Conservation (phyloP, 2,113 vertebrate species). For the Candoia aspera region DNA sequence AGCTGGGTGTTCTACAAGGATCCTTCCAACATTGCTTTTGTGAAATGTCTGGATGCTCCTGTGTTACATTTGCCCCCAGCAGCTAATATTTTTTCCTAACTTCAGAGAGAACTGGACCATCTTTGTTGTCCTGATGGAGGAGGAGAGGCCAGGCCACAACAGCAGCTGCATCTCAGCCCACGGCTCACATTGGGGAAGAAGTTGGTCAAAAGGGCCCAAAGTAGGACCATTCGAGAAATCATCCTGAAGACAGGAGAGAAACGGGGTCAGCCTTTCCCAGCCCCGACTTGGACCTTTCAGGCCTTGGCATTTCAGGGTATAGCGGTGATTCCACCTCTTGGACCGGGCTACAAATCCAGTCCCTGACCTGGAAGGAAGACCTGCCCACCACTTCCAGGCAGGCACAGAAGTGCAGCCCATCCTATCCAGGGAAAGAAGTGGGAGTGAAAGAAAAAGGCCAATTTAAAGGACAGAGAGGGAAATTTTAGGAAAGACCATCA, state of each 20-base stretch:
- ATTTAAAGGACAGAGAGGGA: too few species aligned
- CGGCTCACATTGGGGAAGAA: not conserved
- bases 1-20: too few species aligned
- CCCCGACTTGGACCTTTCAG: not conserved
- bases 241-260: not conserved
- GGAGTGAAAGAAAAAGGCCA: too few species aligned
- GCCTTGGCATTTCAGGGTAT: not conserved
- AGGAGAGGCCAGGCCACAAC: not conserved
- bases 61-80: not conserved
- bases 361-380: too few species aligned
- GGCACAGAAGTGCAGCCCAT: too few species aligned
- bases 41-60: not conserved
- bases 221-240: not conserved
- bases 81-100: not conserved
- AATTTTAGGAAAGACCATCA: too few species aligned
- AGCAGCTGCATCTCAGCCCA: not conserved
- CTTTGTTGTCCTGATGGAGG: not conserved
- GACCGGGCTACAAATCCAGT: not conserved
- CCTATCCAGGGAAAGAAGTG: too few species aligned
- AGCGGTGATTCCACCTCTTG: not conserved
- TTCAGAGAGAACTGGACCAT: fast-evolving
- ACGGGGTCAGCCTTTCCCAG: not conserved
- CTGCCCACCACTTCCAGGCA: too few species aligned
- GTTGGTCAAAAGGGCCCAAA: not conserved
- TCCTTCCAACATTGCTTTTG: too few species aligned